Evolutionary conservation across 1,140 invertebrate species (phyloP).

Genomic region (Cardiocondyla obscurior): DNA sequence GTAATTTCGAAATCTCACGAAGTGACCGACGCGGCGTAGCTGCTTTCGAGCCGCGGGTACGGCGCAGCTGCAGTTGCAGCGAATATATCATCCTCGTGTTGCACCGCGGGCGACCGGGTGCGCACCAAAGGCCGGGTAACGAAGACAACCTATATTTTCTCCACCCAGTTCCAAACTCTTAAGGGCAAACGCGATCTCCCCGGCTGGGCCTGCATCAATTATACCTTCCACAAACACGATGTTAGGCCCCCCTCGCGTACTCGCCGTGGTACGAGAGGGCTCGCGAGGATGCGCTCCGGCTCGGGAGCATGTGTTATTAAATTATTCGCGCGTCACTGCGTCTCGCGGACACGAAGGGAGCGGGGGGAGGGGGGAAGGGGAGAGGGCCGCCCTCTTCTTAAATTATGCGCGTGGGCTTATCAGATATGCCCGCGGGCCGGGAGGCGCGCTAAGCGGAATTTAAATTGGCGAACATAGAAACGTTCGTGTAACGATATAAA

Average conservation of each 20-base stretch:
- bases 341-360: background rate
- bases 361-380: background rate
- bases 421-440: constrained; percentile 37
- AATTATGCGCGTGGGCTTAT: constrained; percentile 43
- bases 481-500: constrained; percentile 39
- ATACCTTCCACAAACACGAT: constrained; percentile 81
- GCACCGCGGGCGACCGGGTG: constrained; percentile 81
- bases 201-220: constrained; percentile 79
- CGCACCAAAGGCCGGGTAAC: constrained; percentile 75
- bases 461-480: constrained; percentile 45
- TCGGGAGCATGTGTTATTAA: constrained; percentile 56
- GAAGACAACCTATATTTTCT: constrained; percentile 84
- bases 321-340: constrained; percentile 49
- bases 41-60: constrained; percentile 29
- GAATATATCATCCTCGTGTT: constrained; percentile 83
- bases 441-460: constrained; percentile 44
- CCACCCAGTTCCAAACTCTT: constrained; percentile 81
- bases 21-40: constrained; percentile 33
- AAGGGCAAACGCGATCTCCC: constrained; percentile 76
- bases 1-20: constrained; percentile 65
- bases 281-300: background rate
- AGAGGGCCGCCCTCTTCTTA: background rate
- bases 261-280: constrained; percentile 43
- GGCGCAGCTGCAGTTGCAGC: constrained; percentile 80
- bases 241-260: constrained; percentile 72